Percentiles rank a stretch among this genome's conserved stretches.
Conservation (phyloP, 2,888 invertebrate species). For the Brachyptera putata region DNA sequence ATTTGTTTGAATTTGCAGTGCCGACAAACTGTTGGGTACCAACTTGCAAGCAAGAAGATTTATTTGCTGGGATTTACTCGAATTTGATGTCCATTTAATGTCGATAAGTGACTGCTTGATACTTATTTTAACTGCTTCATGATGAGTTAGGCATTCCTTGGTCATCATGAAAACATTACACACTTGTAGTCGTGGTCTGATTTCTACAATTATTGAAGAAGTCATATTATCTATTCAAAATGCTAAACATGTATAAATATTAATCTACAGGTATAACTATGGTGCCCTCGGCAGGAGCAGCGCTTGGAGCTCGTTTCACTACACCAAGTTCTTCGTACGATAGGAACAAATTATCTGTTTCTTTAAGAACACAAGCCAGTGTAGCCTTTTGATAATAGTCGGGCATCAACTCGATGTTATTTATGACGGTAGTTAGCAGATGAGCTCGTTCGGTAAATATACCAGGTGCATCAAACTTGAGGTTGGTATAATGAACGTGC, state of each 20-base stretch:
- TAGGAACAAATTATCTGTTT: constrained; percentile 68
- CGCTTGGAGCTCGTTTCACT: constrained; percentile 44
- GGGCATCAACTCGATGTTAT: constrained; percentile 76
- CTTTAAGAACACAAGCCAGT: constrained; percentile 73
- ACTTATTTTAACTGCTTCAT: constrained; percentile 39
- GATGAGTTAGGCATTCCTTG: constrained; percentile 47
- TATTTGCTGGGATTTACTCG: constrained; percentile 19
- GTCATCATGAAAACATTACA: constrained; percentile 57
- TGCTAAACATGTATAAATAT: background rate
- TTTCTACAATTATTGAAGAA: constrained; percentile 51
- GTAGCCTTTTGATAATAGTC: constrained; percentile 82
- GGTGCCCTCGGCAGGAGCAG: too few relatives aligned
- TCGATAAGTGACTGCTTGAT: constrained; percentile 23
- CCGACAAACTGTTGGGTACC: constrained; percentile 40
- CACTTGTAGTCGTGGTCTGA: constrained; percentile 55
- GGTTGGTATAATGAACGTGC: constrained; percentile 86
- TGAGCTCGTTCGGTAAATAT: constrained; percentile 83
- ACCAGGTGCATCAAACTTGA: constrained; percentile 74
- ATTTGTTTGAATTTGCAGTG: constrained; percentile 38
- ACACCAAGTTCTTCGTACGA: constrained; percentile 58
- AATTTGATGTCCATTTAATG: constrained; percentile 2
- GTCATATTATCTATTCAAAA: too few relatives aligned
- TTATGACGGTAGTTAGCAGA: constrained; percentile 80
- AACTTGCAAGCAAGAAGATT: constrained; percentile 37
- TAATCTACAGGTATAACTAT: background rate